Conservation (phyloP, 1,140 invertebrate species). For the Dinothrombium tinctorium region DNA sequence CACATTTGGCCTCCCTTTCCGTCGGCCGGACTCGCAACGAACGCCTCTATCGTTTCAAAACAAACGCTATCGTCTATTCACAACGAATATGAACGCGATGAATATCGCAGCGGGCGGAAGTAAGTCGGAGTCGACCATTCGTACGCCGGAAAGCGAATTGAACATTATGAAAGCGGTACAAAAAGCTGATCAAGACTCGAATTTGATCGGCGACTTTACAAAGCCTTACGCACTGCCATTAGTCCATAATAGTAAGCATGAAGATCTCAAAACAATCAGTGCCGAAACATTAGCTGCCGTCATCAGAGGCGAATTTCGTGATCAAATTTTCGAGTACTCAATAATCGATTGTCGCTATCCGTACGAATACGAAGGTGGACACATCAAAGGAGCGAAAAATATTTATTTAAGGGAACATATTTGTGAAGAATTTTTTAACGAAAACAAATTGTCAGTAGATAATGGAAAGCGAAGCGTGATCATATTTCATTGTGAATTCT, state of each 20-base stretch:
- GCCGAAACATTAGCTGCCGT: slow-evolving; percentile 42
- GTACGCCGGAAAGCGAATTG: background rate
- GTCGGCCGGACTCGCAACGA: background rate
- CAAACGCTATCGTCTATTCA: background rate
- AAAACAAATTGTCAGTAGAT: background rate
- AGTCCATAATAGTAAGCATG: slow-evolving; percentile 40
- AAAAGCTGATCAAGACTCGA: slow-evolving; percentile 25
- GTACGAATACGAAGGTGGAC: slow-evolving; percentile 88
- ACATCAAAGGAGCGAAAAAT: slow-evolving; percentile 63
- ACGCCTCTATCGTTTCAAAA: background rate
- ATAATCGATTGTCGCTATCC: slow-evolving; percentile 54
- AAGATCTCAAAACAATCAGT: slow-evolving; percentile 61
- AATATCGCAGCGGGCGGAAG: no score
- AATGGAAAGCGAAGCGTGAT: slow-evolving; percentile 39
- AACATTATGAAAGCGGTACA: slow-evolving; percentile 6
- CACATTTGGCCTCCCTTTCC: no score
- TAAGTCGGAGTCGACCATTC: background rate
- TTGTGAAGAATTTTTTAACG: no score
- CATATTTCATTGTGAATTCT: slow-evolving; percentile 97
- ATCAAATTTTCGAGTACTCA: slow-evolving; percentile 34
- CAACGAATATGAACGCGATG: background rate
- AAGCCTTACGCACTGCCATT: slow-evolving; percentile 49
- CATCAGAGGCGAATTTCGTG: slow-evolving; percentile 36
- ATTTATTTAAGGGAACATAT: slow-evolving; percentile 28
- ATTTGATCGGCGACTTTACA: slow-evolving; percentile 60